Conservation (phyloP, 2,113 vertebrate species). For the Passer montanus region DNA sequence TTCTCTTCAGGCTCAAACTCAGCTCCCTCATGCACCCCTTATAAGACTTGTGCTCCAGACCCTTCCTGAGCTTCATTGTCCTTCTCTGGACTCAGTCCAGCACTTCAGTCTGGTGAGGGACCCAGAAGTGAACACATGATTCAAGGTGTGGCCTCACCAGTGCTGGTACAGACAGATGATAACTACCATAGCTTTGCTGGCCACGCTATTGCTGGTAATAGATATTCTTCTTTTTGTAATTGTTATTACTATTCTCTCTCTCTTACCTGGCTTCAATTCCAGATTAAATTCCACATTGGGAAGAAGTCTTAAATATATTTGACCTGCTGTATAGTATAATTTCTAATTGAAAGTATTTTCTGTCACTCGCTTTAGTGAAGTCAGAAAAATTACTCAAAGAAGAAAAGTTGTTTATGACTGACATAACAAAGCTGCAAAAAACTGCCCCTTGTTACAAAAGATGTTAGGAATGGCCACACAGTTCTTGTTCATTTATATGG, state of each 20-base stretch:
- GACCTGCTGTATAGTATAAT: background rate
- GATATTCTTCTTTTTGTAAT: background rate
- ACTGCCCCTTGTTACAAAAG: background rate
- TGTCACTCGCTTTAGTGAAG: background rate
- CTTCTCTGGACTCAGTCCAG: rapidly evolving
- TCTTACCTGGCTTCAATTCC: background rate
- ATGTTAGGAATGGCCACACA: background rate
- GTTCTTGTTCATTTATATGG: background rate
- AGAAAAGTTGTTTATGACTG: background rate
- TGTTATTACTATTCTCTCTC: background rate
- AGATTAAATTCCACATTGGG: background rate
- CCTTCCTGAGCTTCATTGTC: rapidly evolving
- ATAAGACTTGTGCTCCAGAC: rapidly evolving
- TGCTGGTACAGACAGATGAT: rapidly evolving
- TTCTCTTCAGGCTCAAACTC: background rate
- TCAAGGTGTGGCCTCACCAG: rapidly evolving
- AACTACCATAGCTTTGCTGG: background rate
- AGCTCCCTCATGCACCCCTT: background rate
- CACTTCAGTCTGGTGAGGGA: background rate
- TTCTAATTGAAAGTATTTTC: background rate
- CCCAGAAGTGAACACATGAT: background rate
- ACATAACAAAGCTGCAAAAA: background rate
- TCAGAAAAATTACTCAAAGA: background rate
- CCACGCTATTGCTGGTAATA: background rate
- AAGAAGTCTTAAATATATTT: background rate